Evolutionary conservation across 2,797 vertebrate genomes (phyloP), one percentile per base, ranked within the genome.

Genomic region (Melanotaenia boesemani): DNA sequence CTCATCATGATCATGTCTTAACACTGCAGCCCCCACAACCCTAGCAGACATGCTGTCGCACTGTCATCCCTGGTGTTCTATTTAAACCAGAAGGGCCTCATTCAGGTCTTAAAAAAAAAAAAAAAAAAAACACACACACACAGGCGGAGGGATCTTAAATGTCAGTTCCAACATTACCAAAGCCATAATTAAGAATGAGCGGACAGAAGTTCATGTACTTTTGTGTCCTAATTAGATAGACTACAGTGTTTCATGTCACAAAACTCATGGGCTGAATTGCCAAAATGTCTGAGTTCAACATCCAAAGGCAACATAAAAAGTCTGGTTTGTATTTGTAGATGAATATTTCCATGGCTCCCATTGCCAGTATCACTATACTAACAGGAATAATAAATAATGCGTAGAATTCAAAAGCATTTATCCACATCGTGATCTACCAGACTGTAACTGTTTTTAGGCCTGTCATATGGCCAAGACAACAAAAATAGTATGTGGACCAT

Each of bases 61-160:
- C 76, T 81, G 77, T 91, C 86, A 81, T 82, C 83, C 76, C 83
- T 44, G 24, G 73, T 86, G 79, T 52, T 79, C 84, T 90, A 91
- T 86, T 92, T 91, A 88, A 64, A 81, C 81, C 89, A 90, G 91
- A 94, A 88, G 91, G 81, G 80, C 81, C 79, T 84, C 83, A 79
- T 91, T 91, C 90, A 88, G 80, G 67, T 83, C 75, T 76, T 57
- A 83, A 91, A 70, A 28, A 1, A 1, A 36, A 22, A 1, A 36
- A 22, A 6, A 36, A 12, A 26, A 15, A 15, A 60, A 39, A 11
- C 15, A 60, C 1, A 60, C 0, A n/a, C 1, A 24, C 63, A 68
- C 70, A 74, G 75, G 63, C 77, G 57, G 74, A 79, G 86, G 78
- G 76, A 83, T 81, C 85, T 80, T 81, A 83, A 88, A 93, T 87